Evolutionary conservation across 2,797 vertebrate genomes (phyloP).

Genomic region (Meda fulgida): DNA sequence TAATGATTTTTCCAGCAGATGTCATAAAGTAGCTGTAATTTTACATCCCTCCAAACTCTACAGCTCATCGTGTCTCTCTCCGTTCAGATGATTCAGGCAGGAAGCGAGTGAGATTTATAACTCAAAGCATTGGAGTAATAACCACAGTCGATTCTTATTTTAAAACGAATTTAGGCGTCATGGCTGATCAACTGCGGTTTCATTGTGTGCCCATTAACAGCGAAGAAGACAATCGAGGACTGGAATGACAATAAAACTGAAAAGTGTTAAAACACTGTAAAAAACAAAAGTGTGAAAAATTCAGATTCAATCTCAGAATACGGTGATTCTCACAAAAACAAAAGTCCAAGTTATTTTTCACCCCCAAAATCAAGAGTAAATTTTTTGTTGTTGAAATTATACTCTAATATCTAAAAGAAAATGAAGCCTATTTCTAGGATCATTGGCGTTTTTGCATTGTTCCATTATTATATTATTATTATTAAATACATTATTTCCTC

Average conservation of each 20-base stretch:
- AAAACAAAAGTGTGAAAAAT: not conserved
- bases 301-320: not conserved
- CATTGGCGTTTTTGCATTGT: not conserved
- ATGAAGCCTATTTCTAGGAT: not conserved
- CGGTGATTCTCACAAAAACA: not conserved
- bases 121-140: slow-evolving; percentile 4
- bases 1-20: slow-evolving; percentile 11
- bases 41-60: not conserved
- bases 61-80: not conserved
- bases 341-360: not conserved
- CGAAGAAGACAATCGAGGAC: too few species aligned
- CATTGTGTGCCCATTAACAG: slow-evolving; percentile 6
- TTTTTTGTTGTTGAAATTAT: too few species aligned
- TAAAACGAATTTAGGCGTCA: slow-evolving; percentile 16
- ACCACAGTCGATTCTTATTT: slow-evolving; percentile 8
- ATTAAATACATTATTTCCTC: not conserved
- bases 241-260: not conserved
- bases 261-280: not conserved
- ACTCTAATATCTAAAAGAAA: not conserved
- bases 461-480: not conserved
- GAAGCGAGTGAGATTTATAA: slow-evolving; percentile 26
- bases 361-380: not conserved
- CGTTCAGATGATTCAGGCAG: slow-evolving; percentile 11
- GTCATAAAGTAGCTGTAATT: slow-evolving; percentile 24
- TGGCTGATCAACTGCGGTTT: slow-evolving; percentile 25